Base-by-base conservation (phyloP, 2,888 invertebrate genomes). In the Dicycla oo region DNA sequence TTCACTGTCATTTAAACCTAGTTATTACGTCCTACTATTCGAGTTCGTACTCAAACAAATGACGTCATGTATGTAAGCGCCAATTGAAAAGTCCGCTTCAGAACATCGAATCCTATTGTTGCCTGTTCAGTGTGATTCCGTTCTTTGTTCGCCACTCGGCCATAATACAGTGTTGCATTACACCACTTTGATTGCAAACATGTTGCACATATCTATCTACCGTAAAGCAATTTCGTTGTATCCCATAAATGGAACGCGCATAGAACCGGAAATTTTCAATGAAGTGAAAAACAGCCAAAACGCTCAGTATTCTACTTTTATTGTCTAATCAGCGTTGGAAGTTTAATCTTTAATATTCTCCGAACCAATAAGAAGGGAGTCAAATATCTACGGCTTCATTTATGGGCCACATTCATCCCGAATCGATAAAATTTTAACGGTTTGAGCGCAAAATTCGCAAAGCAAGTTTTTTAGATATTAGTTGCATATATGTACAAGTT, bases 161-260 rank as follows among this genome's bases (percentile, higher is more conserved):
- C 65, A 58, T 53, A 78, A 60, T 64, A 73, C 57, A 20, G 56
- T 73, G 80, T 62, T 66, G 40, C 74, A 62, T 57, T 65, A 80
- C 66, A 73, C 30, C 51, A 49, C 56, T 62, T 34, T 80, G 62
- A 54, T 73, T 66, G 58, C 40, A 26, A 73, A 60, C 79, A 79
- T 49, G 45, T 73, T 64, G 47, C 79, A 49, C 26, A 56, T 20
- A 34, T 57, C 54, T 56, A 23, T 30, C 26, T 49, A 38, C 47
- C 61, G 30, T 79, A 73, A 62, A 80, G 20, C 53, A 74, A 77
- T 77, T 67, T 77, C 51, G 38, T 74, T 13, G 53, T 58, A 7
- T 40, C 74, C 23, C 43, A 26, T 49, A 49, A 80, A 66, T 58
- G 61, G 5, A 65, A 60, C 40, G 56, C 8, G 40, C 43, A 66